phyloP scores from a whole-genome alignment of 2,797 vertebrate species.

The Scyliorhinus canicula region DNA sequence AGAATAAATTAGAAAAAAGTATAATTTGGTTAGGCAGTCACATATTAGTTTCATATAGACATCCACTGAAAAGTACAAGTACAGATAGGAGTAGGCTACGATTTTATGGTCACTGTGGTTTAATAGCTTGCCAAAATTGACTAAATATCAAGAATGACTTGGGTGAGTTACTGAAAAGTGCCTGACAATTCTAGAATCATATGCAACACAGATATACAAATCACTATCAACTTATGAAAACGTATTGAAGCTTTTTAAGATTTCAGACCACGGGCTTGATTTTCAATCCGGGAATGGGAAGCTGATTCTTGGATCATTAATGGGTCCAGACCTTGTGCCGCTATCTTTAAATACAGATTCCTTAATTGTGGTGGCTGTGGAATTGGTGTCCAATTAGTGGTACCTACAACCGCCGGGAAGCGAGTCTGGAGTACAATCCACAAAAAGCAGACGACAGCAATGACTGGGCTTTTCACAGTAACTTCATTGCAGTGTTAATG shows the following conservation, averaged over 20 bases:
- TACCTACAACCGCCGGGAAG: neutral
- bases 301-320: neutral
- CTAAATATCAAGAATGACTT: no score
- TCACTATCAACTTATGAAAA: neutral
- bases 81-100: no score
- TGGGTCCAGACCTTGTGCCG: neutral
- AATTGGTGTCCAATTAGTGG: no score
- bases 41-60: no score
- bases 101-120: no score
- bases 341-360: neutral
- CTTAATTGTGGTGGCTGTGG: neutral
- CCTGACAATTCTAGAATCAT: neutral
- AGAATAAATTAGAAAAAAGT: no score
- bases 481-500: no score
- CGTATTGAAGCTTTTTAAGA: neutral
- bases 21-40: no score
- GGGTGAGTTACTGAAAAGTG: neutral
- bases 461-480: neutral
- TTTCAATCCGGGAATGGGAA: neutral
- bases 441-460: neutral
- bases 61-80: no score
- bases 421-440: neutral
- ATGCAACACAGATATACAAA: neutral
- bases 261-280: neutral
- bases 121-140: no score